Percentiles rank a stretch among this genome's conserved stretches.
These are phyloP conservation scores for Aegithalos caudatus DNA, from an alignment of 2,113 vertebrate genomes.

Conservation along the genomic window DNA sequence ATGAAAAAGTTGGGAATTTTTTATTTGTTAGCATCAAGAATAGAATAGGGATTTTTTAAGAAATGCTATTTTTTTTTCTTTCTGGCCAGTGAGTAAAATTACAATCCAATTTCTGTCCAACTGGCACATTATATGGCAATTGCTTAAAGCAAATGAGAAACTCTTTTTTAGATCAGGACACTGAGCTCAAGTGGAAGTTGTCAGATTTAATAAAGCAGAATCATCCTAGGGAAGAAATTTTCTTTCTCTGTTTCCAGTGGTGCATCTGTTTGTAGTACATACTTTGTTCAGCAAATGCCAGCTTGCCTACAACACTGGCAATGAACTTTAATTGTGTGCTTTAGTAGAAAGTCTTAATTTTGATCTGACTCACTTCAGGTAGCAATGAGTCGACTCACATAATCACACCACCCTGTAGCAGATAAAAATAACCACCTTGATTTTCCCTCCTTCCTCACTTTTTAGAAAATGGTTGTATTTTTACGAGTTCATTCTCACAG, in stretches of 20 bases:
- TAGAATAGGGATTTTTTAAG: background rate
- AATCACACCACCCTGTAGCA: conserved; percentile 66
- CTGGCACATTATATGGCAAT: background rate
- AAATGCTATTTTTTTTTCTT: background rate
- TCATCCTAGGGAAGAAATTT: conserved; percentile 48
- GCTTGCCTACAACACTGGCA: conserved; percentile 57
- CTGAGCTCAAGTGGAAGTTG: conserved; percentile 52
- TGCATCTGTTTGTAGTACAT: conserved; percentile 62
- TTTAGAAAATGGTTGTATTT: conserved; percentile 37
- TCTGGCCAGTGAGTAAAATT: conserved; percentile 21
- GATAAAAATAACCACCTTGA: conserved; percentile 67
- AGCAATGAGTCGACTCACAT: conserved; percentile 67
- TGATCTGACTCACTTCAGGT: conserved; percentile 71
- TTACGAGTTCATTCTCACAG: conserved; percentile 42
- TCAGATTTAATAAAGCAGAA: conserved; percentile 65
- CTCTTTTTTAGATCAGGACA: conserved; percentile 20
- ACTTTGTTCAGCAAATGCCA: conserved; percentile 47
- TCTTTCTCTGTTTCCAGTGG: conserved; percentile 58
- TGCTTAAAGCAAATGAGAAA: conserved; percentile 53
- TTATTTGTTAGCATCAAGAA: background rate
- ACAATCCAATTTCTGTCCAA: conserved; percentile 23
- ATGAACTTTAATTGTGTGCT: conserved; percentile 72
- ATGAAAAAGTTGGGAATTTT: background rate
- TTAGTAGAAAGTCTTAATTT: conserved; percentile 74
- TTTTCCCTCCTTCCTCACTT: background rate